These are phyloP conservation scores for Strongylocentrotus purpuratus DNA, from an alignment of 35 echinoderm and acorn worm genomes.

Conservation along the genomic window DNA sequence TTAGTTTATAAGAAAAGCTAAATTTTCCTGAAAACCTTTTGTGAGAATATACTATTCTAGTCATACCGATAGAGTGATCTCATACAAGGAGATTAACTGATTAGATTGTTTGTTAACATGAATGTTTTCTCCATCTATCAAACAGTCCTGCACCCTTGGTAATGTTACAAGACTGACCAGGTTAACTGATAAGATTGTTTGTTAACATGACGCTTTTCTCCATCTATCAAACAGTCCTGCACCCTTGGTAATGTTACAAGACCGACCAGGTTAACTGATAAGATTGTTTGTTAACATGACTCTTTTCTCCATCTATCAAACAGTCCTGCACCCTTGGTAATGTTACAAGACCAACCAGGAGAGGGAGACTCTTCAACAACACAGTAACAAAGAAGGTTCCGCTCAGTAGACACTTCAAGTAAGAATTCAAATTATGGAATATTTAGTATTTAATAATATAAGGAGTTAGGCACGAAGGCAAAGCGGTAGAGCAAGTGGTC, in stretches of 20 bases:
- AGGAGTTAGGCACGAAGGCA: too few relatives aligned
- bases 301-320: not conserved
- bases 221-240: slow-evolving; percentile 55
- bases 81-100: too few relatives aligned
- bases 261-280: slow-evolving; percentile 71
- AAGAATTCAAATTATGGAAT: not conserved
- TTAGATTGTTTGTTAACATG: too few relatives aligned
- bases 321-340: slow-evolving; percentile 69
- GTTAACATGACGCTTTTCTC: too few relatives aligned
- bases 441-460: too few relatives aligned
- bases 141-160: slow-evolving; percentile 61
- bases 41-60: not conserved
- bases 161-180: slow-evolving; percentile 86
- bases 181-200: too few relatives aligned
- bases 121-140: not conserved
- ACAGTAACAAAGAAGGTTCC: slow-evolving; percentile 75
- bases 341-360: slow-evolving; percentile 83
- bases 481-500: too few relatives aligned
- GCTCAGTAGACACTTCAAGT: slow-evolving; percentile 92
- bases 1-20: too few relatives aligned
- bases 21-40: too few relatives aligned
- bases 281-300: too few relatives aligned
- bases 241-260: slow-evolving; percentile 74
- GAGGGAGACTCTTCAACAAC: slow-evolving; percentile 81
- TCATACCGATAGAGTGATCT: not conserved